These are phyloP conservation scores for Aulostomus chinensis DNA, from an alignment of 2,797 vertebrate species.

Conservation along the genomic window DNA sequence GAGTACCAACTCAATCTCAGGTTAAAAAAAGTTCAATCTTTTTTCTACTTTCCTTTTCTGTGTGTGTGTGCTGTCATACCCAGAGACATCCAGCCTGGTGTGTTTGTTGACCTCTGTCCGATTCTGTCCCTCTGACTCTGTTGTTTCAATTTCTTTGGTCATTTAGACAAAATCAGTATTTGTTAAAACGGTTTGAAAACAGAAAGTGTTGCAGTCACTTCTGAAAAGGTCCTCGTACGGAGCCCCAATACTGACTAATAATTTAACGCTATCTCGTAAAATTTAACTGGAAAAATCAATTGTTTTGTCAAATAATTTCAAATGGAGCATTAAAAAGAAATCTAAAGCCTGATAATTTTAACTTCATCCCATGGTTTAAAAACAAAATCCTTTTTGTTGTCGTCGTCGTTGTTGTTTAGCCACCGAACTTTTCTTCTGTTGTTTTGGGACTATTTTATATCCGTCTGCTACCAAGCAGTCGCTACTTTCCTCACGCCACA, in stretches of 20 bases:
- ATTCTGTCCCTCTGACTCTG: conserved; percentile 26
- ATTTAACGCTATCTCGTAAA: conserved; percentile 6
- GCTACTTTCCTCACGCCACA: too few relatives aligned
- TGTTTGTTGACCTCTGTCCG: conserved; percentile 8
- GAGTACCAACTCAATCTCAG: conserved; percentile 72
- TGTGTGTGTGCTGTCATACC: conserved; percentile 23
- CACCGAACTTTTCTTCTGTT: too few relatives aligned
- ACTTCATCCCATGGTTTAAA: too few relatives aligned
- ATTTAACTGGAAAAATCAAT: not conserved
- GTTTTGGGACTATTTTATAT: too few relatives aligned
- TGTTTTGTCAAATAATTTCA: conserved; percentile 1
- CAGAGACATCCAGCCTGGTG: conserved; percentile 28
- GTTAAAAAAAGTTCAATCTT: conserved; percentile 70
- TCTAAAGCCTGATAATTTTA: too few relatives aligned
- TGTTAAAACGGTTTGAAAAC: conserved; percentile 10
- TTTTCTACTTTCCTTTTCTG: conserved; percentile 35
- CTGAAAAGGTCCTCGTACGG: conserved; percentile 3
- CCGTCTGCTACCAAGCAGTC: too few relatives aligned
- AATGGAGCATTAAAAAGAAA: not conserved
- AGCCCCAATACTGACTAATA: conserved; percentile 24
- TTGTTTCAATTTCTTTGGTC: conserved; percentile 8
- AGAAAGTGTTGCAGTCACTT: conserved; percentile 10
- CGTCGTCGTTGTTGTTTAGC: too few relatives aligned
- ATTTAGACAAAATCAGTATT: conserved; percentile 12
- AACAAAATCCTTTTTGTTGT: too few relatives aligned